Evolutionary conservation across 2,797 vertebrate species (phyloP), one percentile per base, ranked within the genome.

Genomic region (Sebastes oblongus): DNA sequence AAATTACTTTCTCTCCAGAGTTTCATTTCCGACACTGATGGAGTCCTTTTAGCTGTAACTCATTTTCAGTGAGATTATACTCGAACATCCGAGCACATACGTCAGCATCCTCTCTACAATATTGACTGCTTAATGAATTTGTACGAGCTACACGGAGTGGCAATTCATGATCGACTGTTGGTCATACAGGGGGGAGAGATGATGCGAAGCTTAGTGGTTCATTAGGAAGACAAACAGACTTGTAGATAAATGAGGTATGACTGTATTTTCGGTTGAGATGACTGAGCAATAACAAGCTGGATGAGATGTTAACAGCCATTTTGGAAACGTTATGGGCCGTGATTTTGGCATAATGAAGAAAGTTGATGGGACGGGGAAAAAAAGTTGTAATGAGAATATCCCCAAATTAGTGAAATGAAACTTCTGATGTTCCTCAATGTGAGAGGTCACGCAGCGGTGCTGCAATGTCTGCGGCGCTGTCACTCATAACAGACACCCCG

Each of bases 211-310:
- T 82, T 29, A 55, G 66, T 1, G 36, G 56, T 78, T 82, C 78
- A 85, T 90, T 84, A 80, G 61, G 30, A 79, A 82, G 50, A 85
- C 78, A 77, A 81, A 84, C 69, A 72, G 64, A 79, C 75, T 61
- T 52, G 60, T 32, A 61, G 60, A 80, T 60, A 77, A 85, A 87
- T 81, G 32, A 80, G 27, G 65, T 64, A 36, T 69, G 64, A 84
- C 50, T 59, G 77, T 55, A 29, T 75, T 54, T 80, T 85, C 56
- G 66, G 64, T 69, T 22, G 65, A 71, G 58, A 83, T 42, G 80
- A 66, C 68, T 56, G 71, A 75, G 68, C 78, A 80, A 18, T 20
- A 64, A 83, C 71, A 75, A 71, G 66, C 74, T 58, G 30, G 66
- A 68, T 75, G 73, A 50, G 60, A 78, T 39, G 58, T 67, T 69